These are phyloP conservation scores for Ataeniobius toweri DNA, from an alignment of 2,797 vertebrate genomes.

Conservation along the genomic window DNA sequence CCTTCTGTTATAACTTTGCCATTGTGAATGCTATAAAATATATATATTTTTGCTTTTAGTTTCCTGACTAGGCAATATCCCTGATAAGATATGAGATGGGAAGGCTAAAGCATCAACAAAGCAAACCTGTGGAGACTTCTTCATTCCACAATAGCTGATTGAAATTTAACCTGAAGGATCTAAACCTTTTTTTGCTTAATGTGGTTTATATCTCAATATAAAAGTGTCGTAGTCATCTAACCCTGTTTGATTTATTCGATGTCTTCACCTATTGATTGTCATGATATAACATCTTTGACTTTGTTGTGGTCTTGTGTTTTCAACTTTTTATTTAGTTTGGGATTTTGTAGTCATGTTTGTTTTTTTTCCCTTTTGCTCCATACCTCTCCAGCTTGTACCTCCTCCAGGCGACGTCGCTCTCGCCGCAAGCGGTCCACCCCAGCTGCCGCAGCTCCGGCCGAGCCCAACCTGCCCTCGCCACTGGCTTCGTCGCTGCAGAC, in stretches of 20 bases:
- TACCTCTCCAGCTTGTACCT: too few relatives aligned
- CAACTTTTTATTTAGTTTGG: too few relatives aligned
- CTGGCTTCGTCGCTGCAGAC: too few relatives aligned
- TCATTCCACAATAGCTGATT: slow-evolving; percentile 15
- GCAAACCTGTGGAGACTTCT: slow-evolving; percentile 16
- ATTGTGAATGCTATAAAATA: slow-evolving; percentile 36
- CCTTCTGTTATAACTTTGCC: slow-evolving; percentile 44
- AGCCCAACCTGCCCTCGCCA: too few relatives aligned
- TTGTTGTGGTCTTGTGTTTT: too few relatives aligned
- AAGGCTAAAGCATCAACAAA: slow-evolving; percentile 19
- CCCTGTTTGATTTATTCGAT: neutral
- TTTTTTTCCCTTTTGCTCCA: too few relatives aligned
- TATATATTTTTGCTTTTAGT: slow-evolving; percentile 27
- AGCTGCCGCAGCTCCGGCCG: too few relatives aligned
- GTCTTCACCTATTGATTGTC: neutral
- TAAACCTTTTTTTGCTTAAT: neutral
- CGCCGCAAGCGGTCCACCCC: too few relatives aligned
- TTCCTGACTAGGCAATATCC: slow-evolving; percentile 35
- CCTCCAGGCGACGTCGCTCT: too few relatives aligned
- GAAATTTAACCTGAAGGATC: slow-evolving; percentile 29
- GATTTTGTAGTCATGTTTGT: too few relatives aligned
- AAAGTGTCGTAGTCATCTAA: slow-evolving; percentile 24
- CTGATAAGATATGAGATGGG: slow-evolving; percentile 23
- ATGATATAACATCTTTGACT: neutral
- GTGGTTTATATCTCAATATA: slow-evolving; percentile 28